A percentile compares a stretch with the other conserved stretches of the same genome.
Conservation (phyloP, 2,888 invertebrate species). For the Caenorhabditis macrosperma region DNA sequence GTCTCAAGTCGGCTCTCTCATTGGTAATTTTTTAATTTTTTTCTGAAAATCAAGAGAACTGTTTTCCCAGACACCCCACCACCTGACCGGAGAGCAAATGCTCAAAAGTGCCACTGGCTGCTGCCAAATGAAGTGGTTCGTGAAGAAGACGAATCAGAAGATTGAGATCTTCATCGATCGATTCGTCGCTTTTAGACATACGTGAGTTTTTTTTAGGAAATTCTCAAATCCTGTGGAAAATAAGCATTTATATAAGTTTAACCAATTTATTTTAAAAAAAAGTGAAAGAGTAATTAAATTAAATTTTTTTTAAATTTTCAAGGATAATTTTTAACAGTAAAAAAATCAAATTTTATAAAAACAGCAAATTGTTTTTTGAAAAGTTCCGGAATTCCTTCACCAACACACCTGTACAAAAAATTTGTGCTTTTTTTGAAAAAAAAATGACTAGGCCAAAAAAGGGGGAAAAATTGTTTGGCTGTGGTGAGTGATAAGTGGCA, state of each 20-base stretch:
- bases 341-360: no score
- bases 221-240: background rate
- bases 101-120: conserved; percentile 40
- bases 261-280: no score
- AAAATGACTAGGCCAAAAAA: no score
- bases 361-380: no score
- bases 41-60: background rate
- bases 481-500: no score
- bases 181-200: conserved; percentile 50
- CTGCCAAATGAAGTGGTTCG: conserved; percentile 33
- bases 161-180: conserved; percentile 52
- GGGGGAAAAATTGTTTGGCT: no score
- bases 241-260: background rate
- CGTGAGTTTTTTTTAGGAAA: conserved; percentile 23
- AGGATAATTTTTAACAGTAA: no score
- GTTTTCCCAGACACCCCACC: conserved; percentile 51
- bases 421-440: no score
- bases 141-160: conserved; percentile 37
- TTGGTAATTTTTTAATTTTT: conserved; percentile 19
- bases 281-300: no score
- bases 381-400: no score
- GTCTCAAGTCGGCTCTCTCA: conserved; percentile 24
- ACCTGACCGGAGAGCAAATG: conserved; percentile 56
- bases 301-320: no score
- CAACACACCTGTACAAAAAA: no score